A percentile compares a stretch with the other conserved stretches of the same genome.
Evolutionary conservation across 2,113 vertebrate species (phyloP).

Genomic region (Climacteris rufus): DNA sequence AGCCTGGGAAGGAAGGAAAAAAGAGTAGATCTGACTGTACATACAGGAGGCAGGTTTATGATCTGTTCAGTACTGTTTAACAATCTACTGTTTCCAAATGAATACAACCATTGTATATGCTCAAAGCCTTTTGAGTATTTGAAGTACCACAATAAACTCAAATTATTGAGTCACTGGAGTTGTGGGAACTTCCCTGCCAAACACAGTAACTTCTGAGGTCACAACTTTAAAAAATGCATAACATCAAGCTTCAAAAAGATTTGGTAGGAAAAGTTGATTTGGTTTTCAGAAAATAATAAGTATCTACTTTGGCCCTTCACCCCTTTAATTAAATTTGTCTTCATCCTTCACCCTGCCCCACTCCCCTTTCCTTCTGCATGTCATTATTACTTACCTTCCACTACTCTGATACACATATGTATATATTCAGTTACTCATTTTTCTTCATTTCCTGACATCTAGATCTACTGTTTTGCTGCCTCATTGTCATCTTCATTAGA

Average conservation of each 20-base stretch:
- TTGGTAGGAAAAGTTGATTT: background rate
- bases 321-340: background rate
- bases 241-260: background rate
- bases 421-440: background rate
- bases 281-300: background rate
- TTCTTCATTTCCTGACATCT: background rate
- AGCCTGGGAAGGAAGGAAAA: background rate
- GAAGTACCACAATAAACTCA: background rate
- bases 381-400: background rate
- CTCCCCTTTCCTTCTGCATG: background rate
- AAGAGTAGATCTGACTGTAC: background rate
- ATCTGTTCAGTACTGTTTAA: background rate
- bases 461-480: background rate
- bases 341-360: background rate
- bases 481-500: background rate
- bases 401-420: background rate
- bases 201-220: background rate
- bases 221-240: background rate
- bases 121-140: background rate
- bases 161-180: background rate
- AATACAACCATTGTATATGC: background rate
- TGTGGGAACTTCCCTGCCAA: background rate
- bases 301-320: rapidly evolving
- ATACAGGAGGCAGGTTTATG: background rate
- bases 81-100: background rate